Evolutionary conservation across 92 coral and sea anemone species (phyloP).

Genomic region (Actinostola sp.): DNA sequence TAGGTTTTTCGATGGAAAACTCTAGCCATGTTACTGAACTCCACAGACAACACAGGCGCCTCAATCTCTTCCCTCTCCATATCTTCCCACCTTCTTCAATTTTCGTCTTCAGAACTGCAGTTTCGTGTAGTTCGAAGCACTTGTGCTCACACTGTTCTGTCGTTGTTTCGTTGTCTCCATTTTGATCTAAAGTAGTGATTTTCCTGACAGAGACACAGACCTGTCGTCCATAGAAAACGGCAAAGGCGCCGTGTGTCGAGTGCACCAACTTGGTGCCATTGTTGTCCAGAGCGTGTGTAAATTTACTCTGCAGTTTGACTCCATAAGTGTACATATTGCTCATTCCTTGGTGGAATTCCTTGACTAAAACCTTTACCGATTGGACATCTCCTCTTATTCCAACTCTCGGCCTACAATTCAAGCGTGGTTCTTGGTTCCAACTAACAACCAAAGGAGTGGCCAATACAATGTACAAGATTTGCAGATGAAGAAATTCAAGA

Average conservation of each 20-base stretch:
- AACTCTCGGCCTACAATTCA: too few species aligned
- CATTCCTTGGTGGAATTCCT: slow-evolving; percentile 18
- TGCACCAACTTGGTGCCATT: slow-evolving; percentile 39
- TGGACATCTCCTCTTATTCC: background rate
- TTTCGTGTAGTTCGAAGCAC: slow-evolving; percentile 39
- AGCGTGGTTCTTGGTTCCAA: too few species aligned
- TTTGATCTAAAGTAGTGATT: slow-evolving; percentile 36
- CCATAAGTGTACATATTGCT: slow-evolving; percentile 49
- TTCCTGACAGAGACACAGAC: slow-evolving; percentile 55
- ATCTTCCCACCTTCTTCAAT: slow-evolving; percentile 62
- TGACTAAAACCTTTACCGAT: slow-evolving; percentile 14
- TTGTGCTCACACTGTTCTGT: slow-evolving; percentile 41
- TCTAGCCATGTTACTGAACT: slow-evolving; percentile 36
- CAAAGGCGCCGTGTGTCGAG: slow-evolving; percentile 18
- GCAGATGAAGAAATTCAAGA: too few species aligned
- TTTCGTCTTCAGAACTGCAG: slow-evolving; percentile 32
- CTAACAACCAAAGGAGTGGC: too few species aligned
- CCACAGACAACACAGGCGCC: slow-evolving; percentile 60
- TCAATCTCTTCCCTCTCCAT: background rate
- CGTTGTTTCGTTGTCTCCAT: slow-evolving; percentile 39
- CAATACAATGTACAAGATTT: too few species aligned
- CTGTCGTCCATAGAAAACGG: slow-evolving; percentile 44
- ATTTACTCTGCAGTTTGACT: slow-evolving; percentile 4
- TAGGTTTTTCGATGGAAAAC: slow-evolving; percentile 30
- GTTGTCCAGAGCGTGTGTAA: slow-evolving; percentile 28